Conservation (phyloP, 2,797 vertebrate species). For the Tapera naevia region DNA sequence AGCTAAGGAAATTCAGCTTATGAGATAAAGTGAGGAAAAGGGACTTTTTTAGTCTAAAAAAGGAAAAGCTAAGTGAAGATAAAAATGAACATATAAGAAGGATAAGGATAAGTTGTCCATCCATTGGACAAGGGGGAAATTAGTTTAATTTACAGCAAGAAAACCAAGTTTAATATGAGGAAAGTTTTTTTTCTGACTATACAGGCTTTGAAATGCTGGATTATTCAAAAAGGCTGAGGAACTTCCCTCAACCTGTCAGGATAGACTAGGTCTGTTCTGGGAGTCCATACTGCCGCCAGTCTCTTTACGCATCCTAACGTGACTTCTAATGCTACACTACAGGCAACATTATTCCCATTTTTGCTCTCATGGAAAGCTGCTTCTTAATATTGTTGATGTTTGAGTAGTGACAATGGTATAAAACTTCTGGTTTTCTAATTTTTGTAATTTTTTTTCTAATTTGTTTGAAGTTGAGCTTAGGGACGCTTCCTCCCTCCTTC, state of each 20-base stretch:
- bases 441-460: not conserved
- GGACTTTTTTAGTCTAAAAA: not conserved
- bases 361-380: not conserved
- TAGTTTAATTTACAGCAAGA: not conserved
- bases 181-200: not conserved
- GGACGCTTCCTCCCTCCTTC: too few species aligned
- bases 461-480: not conserved
- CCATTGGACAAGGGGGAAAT: not conserved
- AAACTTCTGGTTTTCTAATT: not conserved
- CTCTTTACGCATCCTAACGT: not conserved
- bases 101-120: not conserved
- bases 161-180: not conserved
- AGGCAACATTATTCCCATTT: not conserved
- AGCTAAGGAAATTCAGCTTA: not conserved
- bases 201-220: not conserved
- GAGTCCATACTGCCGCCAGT: not conserved
- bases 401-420: not conserved
- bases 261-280: not conserved
- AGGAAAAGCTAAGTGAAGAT: not conserved
- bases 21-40: not conserved
- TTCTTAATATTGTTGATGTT: not conserved
- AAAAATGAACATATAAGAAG: not conserved
- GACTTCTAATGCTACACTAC: not conserved
- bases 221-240: not conserved
- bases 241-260: not conserved